These are phyloP conservation scores for Iphiclides podalirius DNA, from an alignment of 2,888 invertebrate species.

Conservation along the genomic window DNA sequence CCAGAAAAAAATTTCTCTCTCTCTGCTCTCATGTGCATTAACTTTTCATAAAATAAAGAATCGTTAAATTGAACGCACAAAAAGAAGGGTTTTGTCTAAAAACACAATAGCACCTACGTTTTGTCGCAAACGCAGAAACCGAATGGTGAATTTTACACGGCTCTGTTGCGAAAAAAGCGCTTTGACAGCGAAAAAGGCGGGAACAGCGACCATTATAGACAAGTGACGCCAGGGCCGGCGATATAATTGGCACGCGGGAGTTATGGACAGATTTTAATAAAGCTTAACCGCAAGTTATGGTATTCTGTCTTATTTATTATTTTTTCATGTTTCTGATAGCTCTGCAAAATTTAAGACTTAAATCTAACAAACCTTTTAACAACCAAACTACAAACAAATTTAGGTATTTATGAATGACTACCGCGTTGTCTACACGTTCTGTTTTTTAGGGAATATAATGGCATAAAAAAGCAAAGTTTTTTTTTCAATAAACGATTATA, in stretches of 20 bases:
- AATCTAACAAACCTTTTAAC: too few species aligned
- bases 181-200: constrained; percentile 78
- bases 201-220: constrained; percentile 79
- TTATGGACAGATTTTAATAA: constrained; percentile 59
- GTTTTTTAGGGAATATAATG: too few species aligned
- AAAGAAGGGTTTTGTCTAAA: constrained; percentile 18
- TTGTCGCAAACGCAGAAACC: constrained; percentile 37
- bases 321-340: not conserved
- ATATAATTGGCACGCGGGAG: constrained; percentile 56
- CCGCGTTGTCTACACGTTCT: too few species aligned
- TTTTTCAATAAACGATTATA: too few species aligned
- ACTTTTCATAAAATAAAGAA: too few species aligned
- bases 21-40: too few species aligned
- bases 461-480: too few species aligned
- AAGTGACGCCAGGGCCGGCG: constrained; percentile 78
- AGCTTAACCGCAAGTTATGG: constrained; percentile 42
- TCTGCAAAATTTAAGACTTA: not conserved
- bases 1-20: too few species aligned
- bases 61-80: too few species aligned
- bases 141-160: constrained; percentile 45
- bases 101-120: constrained; percentile 30
- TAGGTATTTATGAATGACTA: too few species aligned
- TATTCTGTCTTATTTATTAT: constrained; percentile 34
- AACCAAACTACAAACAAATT: too few species aligned
- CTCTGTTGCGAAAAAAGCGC: constrained; percentile 70